Evolutionary conservation across 2,888 invertebrate species (phyloP).

Genomic region (Bimastos eiseni): DNA sequence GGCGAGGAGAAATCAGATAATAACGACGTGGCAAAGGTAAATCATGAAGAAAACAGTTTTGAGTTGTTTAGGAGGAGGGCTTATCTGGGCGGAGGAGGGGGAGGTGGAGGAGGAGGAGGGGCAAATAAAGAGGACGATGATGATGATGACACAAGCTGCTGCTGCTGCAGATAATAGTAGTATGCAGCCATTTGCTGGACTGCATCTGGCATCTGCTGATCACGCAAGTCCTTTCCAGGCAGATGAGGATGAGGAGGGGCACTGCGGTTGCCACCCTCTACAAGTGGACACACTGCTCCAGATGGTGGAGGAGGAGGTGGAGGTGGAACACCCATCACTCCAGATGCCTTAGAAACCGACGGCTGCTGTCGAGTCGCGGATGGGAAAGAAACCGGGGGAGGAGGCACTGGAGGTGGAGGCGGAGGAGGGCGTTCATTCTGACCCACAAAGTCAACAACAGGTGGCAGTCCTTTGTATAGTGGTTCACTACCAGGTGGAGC

Average conservation of each 20-base stretch:
- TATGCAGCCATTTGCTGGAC: slow-evolving; percentile 45
- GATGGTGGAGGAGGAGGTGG: slow-evolving; percentile 9
- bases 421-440: neutral
- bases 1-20: neutral
- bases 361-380: neutral
- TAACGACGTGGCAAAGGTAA: neutral
- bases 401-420: neutral
- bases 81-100: neutral
- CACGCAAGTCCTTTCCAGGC: neutral
- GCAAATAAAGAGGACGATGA: slow-evolving; percentile 24
- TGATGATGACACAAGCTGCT: slow-evolving; percentile 36
- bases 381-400: neutral
- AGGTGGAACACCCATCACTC: neutral
- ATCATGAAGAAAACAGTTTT: neutral
- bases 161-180: slow-evolving; percentile 47
- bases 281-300: neutral
- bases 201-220: neutral
- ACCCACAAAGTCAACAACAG: neutral
- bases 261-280: too few species aligned
- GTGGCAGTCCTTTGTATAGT: neutral
- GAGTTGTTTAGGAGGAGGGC: neutral
- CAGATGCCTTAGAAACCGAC: neutral
- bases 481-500: neutral
- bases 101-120: slow-evolving; percentile 38
- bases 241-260: neutral